Base-by-base conservation (phyloP, 2,888 invertebrate genomes). In the Diadegma fenestrale region DNA sequence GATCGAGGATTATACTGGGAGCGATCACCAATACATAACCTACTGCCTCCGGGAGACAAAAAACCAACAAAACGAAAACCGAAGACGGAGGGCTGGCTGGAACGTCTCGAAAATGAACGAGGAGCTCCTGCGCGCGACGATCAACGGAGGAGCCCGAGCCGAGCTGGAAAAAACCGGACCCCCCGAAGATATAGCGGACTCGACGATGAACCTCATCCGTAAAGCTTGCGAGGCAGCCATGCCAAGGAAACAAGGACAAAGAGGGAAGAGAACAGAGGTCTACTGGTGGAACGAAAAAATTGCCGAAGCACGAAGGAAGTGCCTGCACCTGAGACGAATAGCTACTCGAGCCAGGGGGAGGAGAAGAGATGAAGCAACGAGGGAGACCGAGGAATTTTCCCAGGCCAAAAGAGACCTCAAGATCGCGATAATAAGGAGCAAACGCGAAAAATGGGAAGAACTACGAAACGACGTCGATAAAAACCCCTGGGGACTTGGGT, bases 1-100 rank as follows among this genome's bases (percentile, higher is more conserved):
- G 41, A 64, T 64, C 63, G 85, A 69, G 61, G 80, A 54, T 73
- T 88, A 37, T 51, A 86, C 81, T 12, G 84, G 68, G 26, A 87
- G 87, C 43, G 86, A 88, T 76, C 87, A 88, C 64, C 84, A 87
- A 33, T 86, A 79, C 33, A 87, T 87, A 26, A 48, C 22, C 7
- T 76, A 66, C 17, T 8, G 17, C 17, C 0, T 75, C 14, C 72
- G 22, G 5, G 14, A 7, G 17, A 68, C 2, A 1, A 58, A 17
- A 6, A 22, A 48, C 8, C 66, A 43, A 58, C 19, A 2, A 19
- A 10, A 17, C 37, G 41, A 17, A 33, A n/a, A 12, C n/a, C 66
- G n/a, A 14, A 1, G 51, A 33, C 5, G n/a, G 30, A 7, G 54
- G 19, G 14, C 10, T 14, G 64, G 33, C 14, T 79, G 69, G 54